Percentiles rank a stretch among this genome's conserved stretches.
phyloP scores from a whole-genome alignment of 2,113 vertebrate species.

The Calidris pygmaea region DNA sequence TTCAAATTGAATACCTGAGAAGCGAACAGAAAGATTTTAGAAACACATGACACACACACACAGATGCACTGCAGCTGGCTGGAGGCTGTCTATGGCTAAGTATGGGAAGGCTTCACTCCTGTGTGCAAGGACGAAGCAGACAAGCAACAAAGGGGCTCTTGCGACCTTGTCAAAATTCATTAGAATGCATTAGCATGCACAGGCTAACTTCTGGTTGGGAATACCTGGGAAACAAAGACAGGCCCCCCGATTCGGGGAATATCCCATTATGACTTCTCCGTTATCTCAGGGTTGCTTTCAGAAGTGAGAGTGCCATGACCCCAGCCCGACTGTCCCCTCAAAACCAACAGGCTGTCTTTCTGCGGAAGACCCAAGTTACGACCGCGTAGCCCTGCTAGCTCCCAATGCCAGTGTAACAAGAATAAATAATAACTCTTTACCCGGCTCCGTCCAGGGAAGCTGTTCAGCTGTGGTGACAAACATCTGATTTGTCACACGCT shows the following conservation, averaged over 20 bases:
- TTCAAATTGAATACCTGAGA: neutral
- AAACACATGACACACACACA: neutral
- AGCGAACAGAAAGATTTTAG: neutral
- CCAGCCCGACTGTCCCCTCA: neutral
- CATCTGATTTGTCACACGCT: neutral
- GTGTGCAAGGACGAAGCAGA: neutral
- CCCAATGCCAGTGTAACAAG: neutral
- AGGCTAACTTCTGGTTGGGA: constrained; percentile 32
- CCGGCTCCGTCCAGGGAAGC: neutral
- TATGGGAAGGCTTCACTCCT: constrained; percentile 18
- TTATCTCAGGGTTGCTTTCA: constrained; percentile 39
- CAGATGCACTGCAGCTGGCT: neutral
- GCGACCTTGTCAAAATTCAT: constrained; percentile 51
- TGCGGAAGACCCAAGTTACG: neutral
- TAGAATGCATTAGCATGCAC: constrained; percentile 47
- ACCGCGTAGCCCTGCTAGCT: neutral
- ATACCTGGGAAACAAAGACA: constrained; percentile 53
- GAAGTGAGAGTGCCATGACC: neutral
- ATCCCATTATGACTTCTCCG: neutral
- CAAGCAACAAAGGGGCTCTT: constrained; percentile 44
- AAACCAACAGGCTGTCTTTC: constrained; percentile 6
- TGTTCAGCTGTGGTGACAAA: neutral
- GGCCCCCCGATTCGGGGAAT: neutral
- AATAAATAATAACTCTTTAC: constrained; percentile 22
- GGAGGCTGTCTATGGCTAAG: neutral